Conservation (phyloP, 2,113 vertebrate species). For the human (Homo sapiens) region GRCh38 chr1:7421501-7422000, state of each 20-base stretch:
- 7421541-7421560: background rate
- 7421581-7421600: background rate
- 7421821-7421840: background rate
- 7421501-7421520: background rate
- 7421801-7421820: too few relatives aligned
- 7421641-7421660: background rate
- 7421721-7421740: rapidly evolving
- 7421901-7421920: background rate
- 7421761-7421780: background rate
- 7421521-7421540: background rate
- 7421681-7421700: rapidly evolving
- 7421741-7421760: background rate
- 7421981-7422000: rapidly evolving
- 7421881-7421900: background rate
- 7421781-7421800: background rate
- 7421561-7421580: background rate
- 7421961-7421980: rapidly evolving
- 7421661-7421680: rapidly evolving
- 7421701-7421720: rapidly evolving
- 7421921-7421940: rapidly evolving
- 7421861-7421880: rapidly evolving
- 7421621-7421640: rapidly evolving
- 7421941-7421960: rapidly evolving
- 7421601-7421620: too few relatives aligned
- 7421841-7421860: background rate